These are phyloP conservation scores for Vulpes ferrilata DNA, from an alignment of 2,113 vertebrate genomes.

Conservation along the genomic window DNA sequence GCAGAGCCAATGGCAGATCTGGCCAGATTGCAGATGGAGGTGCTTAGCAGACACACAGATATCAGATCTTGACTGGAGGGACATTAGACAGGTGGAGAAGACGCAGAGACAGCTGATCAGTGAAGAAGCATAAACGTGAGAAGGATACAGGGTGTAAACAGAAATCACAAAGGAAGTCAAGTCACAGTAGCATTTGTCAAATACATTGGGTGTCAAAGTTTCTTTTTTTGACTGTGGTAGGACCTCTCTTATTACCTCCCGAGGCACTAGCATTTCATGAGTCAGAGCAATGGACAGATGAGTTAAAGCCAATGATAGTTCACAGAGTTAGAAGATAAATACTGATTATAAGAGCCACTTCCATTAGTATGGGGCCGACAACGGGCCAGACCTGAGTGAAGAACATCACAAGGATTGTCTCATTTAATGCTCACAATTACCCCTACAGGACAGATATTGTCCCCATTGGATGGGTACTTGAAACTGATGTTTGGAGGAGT, in stretches of 20 bases:
- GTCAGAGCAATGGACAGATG: neutral
- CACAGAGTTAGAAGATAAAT: neutral
- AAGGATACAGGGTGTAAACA: neutral
- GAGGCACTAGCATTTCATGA: neutral
- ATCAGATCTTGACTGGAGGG: neutral
- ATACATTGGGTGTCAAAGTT: neutral
- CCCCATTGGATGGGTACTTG: too few species aligned
- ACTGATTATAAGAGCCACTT: neutral
- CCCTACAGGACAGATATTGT: neutral
- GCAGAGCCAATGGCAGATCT: neutral
- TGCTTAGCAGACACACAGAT: neutral
- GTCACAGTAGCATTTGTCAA: neutral
- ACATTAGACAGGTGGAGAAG: neutral
- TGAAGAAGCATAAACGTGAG: neutral
- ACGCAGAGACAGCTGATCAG: neutral
- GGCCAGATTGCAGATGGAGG: neutral
- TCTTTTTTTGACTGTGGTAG: neutral
- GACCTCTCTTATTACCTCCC: neutral
- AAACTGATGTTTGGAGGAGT: neutral
- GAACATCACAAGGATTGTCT: neutral
- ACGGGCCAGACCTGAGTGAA: neutral
- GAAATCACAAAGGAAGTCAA: neutral
- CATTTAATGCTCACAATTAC: neutral
- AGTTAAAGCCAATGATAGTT: neutral
- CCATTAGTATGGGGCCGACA: neutral